Evolutionary conservation across 2,797 vertebrate genomes (phyloP).

Genomic region (Buceros bicornis): DNA sequence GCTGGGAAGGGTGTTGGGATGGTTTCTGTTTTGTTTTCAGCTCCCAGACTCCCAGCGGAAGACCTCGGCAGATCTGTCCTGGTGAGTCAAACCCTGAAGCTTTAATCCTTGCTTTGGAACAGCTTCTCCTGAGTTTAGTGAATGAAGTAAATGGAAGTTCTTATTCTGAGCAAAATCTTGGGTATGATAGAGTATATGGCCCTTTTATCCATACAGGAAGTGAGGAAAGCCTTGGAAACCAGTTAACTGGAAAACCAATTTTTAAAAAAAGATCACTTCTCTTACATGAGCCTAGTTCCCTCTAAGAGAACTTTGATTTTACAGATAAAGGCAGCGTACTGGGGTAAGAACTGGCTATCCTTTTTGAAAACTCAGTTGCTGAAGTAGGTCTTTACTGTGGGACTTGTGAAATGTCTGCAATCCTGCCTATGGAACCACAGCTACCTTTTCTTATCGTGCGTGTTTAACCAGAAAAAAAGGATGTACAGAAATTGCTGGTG

Average conservation of each 20-base stretch:
- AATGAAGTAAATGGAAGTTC: neutral
- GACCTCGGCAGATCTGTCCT: neutral
- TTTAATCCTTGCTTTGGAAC: neutral
- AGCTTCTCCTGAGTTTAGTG: neutral
- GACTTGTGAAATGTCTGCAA: neutral
- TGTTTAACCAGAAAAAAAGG: neutral
- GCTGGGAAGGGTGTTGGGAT: neutral
- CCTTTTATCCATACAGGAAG: neutral
- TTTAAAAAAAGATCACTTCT: neutral
- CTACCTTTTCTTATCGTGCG: rapidly evolving
- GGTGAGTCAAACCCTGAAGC: neutral
- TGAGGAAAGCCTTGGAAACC: neutral
- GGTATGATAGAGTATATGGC: neutral
- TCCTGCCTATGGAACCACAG: neutral
- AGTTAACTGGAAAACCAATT: neutral
- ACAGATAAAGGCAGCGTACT: neutral
- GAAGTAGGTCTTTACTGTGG: neutral
- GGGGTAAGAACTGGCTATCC: neutral
- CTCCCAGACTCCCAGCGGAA: neutral
- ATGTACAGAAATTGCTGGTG: neutral
- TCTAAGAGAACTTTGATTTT: constrained; percentile 17
- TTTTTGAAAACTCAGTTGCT: neutral
- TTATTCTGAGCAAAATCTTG: neutral
- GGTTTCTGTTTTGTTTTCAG: constrained; percentile 1
- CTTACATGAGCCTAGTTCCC: neutral